These are phyloP conservation scores for Cenopis cana DNA, from an alignment of 2,888 invertebrate species.

Conservation along the genomic window DNA sequence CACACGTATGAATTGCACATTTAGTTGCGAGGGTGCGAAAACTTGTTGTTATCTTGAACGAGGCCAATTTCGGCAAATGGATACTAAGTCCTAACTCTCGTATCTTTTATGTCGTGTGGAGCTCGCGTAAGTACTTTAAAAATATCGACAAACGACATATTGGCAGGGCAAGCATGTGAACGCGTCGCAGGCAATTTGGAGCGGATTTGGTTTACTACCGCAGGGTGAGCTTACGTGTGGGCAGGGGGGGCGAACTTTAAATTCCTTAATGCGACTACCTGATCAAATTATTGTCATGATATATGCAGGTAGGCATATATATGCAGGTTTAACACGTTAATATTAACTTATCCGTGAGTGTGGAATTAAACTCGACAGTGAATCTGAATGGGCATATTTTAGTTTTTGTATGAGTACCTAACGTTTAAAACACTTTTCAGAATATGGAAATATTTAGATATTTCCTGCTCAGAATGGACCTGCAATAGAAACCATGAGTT, in stretches of 20 bases:
- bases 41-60: conserved; percentile 84
- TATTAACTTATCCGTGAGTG: too few relatives aligned
- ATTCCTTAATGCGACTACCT: conserved; percentile 48
- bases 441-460: too few relatives aligned
- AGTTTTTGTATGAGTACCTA: too few relatives aligned
- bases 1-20: conserved; percentile 83
- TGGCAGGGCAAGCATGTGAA: conserved; percentile 61
- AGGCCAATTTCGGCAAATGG: conserved; percentile 85
- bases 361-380: background rate
- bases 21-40: conserved; percentile 83
- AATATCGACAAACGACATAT: conserved; percentile 76
- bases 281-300: background rate
- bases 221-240: conserved; percentile 53
- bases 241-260: conserved; percentile 48
- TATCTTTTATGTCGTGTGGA: conserved; percentile 79
- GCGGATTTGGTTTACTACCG: conserved; percentile 78
- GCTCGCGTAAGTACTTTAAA: conserved; percentile 73
- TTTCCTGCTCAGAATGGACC: too few relatives aligned
- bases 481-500: too few relatives aligned
- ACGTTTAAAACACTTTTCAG: too few relatives aligned
- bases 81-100: conserved; percentile 84
- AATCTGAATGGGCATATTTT: too few relatives aligned
- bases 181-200: conserved; percentile 72
- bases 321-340: too few relatives aligned
- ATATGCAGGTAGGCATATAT: too few relatives aligned